Conservation (phyloP, 1,140 invertebrate genomes). For the Calosoma granatense region DNA sequence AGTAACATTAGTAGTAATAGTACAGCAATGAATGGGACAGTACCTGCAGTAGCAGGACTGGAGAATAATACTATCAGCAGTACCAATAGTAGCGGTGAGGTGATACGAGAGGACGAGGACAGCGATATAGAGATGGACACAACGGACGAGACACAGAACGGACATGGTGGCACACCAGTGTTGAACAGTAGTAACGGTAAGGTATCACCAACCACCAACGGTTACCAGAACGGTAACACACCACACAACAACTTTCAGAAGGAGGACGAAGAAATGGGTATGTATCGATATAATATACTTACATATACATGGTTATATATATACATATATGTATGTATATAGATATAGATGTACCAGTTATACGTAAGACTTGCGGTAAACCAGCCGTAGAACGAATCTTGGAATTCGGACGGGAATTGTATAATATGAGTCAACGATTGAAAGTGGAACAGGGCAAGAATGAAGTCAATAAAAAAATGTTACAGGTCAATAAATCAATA, state of each 20-base stretch:
- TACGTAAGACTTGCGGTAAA: conserved; percentile 61
- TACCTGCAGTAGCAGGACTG: conserved; percentile 1
- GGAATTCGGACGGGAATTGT: conserved; percentile 87
- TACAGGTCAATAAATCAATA: conserved; percentile 51
- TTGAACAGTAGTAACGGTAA: conserved; percentile 26
- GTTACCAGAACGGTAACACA: conserved; percentile 55
- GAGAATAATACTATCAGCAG: too few species aligned
- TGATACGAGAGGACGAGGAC: conserved; percentile 29
- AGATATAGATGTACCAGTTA: conserved; percentile 40
- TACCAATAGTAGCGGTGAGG: conserved; percentile 13
- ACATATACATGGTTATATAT: background rate
- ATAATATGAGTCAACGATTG: conserved; percentile 79
- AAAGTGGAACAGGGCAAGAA: conserved; percentile 72
- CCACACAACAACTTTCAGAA: conserved; percentile 50
- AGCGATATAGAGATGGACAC: conserved; percentile 49
- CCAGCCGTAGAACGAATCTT: conserved; percentile 83
- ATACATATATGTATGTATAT: conserved; percentile 1
- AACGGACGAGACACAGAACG: conserved; percentile 33
- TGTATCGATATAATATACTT: conserved; percentile 14
- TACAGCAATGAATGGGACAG: conserved; percentile 18
- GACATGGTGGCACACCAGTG: conserved; percentile 23
- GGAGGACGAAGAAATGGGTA: conserved; percentile 57
- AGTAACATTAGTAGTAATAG: conserved; percentile 33
- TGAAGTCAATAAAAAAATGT: conserved; percentile 85
- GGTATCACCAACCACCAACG: conserved; percentile 35